Evolutionary conservation across 2,888 invertebrate genomes (phyloP), one percentile per base, ranked within the genome.

Genomic region (Copidosoma aretas): DNA sequence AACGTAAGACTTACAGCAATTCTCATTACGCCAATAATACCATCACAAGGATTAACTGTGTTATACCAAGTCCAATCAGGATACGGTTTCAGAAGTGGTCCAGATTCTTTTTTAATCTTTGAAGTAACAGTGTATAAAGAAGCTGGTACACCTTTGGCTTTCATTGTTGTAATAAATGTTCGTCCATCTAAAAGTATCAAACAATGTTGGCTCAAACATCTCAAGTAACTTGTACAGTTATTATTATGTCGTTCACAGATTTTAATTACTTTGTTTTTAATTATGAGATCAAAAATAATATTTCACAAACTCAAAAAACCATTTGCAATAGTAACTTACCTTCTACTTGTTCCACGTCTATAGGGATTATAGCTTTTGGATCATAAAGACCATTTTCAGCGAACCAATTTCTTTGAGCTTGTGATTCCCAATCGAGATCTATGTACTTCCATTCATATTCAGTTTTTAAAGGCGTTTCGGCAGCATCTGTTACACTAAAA

Each of bases 1-100:
- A 5, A 5, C 32, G 8, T 32, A n/a, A 25, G 1, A 46, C 43
- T 86, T 84, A 93, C 93, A 74, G 89, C 87, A 19, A 90, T 85
- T 78, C 93, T 86, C 77, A 90, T 92, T 1, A 91, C 92, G 0
- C 91, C 92, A 0, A 90, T 90, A 56, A 93, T 85, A n/a, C 89
- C 88, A 46, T 88, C 84, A 76, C 91, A 91, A 17, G 17, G 15
- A 79, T 88, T 71, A 0, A 88, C 87, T 73, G 87, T 87, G 71
- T 85, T 84, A 12, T 74, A 59, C 87, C 88, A 89, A 10, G 81
- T 78, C 84, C 90, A 91, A 81, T 86, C 85, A 0, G 91, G 91
- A 81, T 90, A 91, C 0, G 89, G 88, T 43, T 77, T 75, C 60
- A 91, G 80, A 76, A 51, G 86, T 84, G 5, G 86, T 81, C 14